Conservation (phyloP, 2,797 vertebrate species). For the Spondyliosoma cantharus region DNA sequence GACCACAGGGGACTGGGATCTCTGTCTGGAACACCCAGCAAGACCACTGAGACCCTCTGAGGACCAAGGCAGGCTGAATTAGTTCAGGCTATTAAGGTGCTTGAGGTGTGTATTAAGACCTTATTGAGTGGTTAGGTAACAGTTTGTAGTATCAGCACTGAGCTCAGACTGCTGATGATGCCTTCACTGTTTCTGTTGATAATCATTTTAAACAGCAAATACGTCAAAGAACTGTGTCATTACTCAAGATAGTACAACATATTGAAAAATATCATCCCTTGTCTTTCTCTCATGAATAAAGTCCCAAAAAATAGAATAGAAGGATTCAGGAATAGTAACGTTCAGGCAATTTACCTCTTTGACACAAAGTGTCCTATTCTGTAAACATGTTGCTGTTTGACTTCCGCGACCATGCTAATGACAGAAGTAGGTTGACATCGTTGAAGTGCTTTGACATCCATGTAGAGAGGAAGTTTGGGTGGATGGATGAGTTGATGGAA, state of each 20-base stretch:
- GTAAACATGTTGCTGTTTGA: no score
- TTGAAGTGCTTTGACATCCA: neutral
- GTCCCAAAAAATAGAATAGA: no score
- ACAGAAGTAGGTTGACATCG: no score
- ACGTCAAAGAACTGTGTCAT: neutral
- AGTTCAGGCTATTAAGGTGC: conserved; percentile 77
- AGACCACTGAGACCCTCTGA: conserved; percentile 77
- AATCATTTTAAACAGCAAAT: neutral
- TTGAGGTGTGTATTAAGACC: conserved; percentile 71
- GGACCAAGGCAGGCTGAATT: conserved; percentile 74
- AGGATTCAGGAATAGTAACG: no score
- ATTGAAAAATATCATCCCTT: no score
- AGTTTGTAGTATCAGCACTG: conserved; percentile 3
- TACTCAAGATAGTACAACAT: neutral
- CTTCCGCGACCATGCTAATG: no score
- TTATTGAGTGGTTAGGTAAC: conserved; percentile 48
- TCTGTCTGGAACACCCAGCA: conserved; percentile 82
- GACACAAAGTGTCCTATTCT: no score
- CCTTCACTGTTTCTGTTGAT: neutral
- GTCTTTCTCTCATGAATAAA: no score
- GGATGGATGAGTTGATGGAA: no score
- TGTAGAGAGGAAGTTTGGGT: neutral
- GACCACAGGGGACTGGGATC: conserved; percentile 72
- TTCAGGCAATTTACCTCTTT: no score
- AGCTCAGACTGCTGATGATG: conserved; percentile 18